These are phyloP conservation scores for Atlantisia rogersi DNA, from an alignment of 2,113 vertebrate genomes.

Conservation along the genomic window DNA sequence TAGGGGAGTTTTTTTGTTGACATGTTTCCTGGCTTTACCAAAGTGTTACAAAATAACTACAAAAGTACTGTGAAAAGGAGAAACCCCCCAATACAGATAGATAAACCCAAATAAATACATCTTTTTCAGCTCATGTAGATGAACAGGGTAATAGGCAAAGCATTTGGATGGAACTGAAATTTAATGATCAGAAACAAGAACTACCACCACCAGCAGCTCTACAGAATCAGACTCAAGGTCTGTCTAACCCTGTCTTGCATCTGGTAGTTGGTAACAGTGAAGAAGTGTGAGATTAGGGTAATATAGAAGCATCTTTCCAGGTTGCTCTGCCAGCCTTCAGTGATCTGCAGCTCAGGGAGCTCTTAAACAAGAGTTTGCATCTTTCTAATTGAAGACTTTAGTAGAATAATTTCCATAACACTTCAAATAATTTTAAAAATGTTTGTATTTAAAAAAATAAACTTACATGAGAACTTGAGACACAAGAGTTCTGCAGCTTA, in stretches of 20 bases:
- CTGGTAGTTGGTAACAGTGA: neutral
- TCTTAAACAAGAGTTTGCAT: neutral
- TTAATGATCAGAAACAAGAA: neutral
- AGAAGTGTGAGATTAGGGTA: neutral
- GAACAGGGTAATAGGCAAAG: neutral
- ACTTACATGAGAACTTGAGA: neutral
- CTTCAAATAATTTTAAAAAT: neutral
- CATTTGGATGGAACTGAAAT: neutral
- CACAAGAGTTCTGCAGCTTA: neutral
- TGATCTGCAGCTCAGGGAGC: neutral
- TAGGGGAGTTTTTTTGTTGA: conserved; percentile 3
- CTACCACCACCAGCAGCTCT: neutral
- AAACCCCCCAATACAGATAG: neutral
- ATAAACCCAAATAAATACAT: neutral
- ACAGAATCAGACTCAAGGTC: neutral
- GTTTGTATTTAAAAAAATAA: neutral
- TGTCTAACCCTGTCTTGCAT: neutral
- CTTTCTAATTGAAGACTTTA: neutral
- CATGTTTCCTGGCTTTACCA: neutral
- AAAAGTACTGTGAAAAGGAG: neutral
- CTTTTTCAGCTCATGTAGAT: neutral
- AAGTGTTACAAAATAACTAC: neutral
- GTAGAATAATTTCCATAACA: neutral
- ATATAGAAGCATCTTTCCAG: neutral
- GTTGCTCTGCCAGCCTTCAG: neutral